These are phyloP conservation scores for Stegodyphus mimosarum DNA, from an alignment of 1,140 invertebrate species.

Conservation along the genomic window DNA sequence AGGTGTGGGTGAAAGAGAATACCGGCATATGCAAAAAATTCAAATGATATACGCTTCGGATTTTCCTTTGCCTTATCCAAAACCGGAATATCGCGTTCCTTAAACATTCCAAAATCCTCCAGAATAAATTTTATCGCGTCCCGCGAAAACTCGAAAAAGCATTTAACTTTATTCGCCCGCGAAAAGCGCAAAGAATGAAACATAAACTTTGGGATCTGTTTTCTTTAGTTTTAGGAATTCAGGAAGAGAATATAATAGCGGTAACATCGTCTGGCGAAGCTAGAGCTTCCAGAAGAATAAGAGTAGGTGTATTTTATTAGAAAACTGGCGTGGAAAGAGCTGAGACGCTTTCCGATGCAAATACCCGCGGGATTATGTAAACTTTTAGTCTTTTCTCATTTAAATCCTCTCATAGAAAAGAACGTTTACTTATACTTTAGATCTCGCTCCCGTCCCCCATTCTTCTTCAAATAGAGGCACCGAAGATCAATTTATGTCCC, in stretches of 20 bases:
- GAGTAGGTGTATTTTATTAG: constrained; percentile 10
- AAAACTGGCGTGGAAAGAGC: neutral
- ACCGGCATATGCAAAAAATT: constrained; percentile 12
- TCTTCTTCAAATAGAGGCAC: too few species aligned
- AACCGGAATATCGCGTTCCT: constrained; percentile 50
- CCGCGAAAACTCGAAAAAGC: constrained; percentile 1
- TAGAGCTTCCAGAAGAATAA: neutral
- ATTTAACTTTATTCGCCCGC: constrained; percentile 40
- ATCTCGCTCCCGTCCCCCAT: too few species aligned
- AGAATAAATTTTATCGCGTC: constrained; percentile 37
- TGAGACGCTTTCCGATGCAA: constrained; percentile 3
- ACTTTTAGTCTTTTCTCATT: neutral
- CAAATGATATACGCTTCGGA: constrained; percentile 38
- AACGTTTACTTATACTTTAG: too few species aligned
- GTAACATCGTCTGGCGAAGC: neutral
- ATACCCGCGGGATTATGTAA: constrained; percentile 5
- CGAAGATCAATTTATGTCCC: too few species aligned
- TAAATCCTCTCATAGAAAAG: too few species aligned
- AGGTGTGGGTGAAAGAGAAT: too few species aligned
- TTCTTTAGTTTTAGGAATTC: neutral
- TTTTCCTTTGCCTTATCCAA: constrained; percentile 40
- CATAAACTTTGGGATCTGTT: constrained; percentile 44
- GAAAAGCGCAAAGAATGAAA: constrained; percentile 34
- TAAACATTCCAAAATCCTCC: constrained; percentile 13
- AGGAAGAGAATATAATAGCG: neutral